Evolutionary conservation across 2,113 vertebrate species (phyloP), one percentile per base, ranked within the genome.

Genomic region (Onychostoma macrolepis): DNA sequence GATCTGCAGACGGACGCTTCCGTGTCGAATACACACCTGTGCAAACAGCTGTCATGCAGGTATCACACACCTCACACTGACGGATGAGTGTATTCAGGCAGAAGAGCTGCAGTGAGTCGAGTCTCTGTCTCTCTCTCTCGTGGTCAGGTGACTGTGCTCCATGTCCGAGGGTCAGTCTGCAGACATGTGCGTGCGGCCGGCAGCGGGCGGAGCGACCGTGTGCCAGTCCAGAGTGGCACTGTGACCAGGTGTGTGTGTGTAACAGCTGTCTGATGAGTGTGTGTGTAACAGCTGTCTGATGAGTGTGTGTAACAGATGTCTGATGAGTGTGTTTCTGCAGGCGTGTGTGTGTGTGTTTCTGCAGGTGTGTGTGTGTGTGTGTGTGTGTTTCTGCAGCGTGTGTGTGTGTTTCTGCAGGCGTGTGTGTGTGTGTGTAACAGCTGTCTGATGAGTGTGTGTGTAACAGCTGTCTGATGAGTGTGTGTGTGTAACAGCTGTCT

Each of bases 161-260:
- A 0, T 99, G 98, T 84, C 97, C 97, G 6, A 94, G 95, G 86
- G 96, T 99, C 89, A 99, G 98, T 80, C 91, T 94, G 28, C 98
- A 99, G 1, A 91, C 80, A n/a, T 99, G 98, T 92, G 90, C 97
- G 43, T 99, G 98, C 92, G 97, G 97, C 12, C 94, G 92, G 36
- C 91, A 95, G 85, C 82, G 91, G n/a, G 79, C 94, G 3, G 95
- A 99, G 94, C 94, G 97, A 50, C 96, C 95, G 13, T 99, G 98
- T 90, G 96, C 97, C 77, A 96, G 95, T 90, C 97, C 97, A 0
- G 88, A 92, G 33, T 99, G 98, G 98, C 96, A 95, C 84, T 99
- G 98, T 90, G 89, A 94, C 4, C 94, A 95, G 94, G 98, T 99
- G 41, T 56, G 33, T 56, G 36, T 85, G 48, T 56, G 71, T 53